Conservation (phyloP, 2,888 invertebrate genomes). For the Drosophila imparisetae region DNA sequence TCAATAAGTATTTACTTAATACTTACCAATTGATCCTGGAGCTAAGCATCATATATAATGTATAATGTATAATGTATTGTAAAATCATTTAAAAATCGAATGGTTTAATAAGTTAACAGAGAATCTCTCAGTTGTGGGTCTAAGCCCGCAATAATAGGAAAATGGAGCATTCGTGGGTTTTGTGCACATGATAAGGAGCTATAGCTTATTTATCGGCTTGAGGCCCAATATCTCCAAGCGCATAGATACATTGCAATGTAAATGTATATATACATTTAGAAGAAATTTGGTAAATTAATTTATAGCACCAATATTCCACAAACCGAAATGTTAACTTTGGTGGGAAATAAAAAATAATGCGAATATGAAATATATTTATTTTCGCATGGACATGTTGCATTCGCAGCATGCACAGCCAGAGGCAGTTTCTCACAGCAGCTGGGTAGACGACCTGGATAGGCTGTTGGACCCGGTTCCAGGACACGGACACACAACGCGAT, state of each 20-base stretch:
- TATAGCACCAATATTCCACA: neutral
- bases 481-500: slow-evolving; percentile 62
- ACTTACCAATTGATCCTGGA: neutral
- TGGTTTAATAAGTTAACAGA: neutral
- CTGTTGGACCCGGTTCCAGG: slow-evolving; percentile 45
- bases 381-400: slow-evolving; percentile 31
- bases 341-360: slow-evolving; percentile 12
- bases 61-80: neutral
- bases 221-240: neutral
- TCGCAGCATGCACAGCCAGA: slow-evolving; percentile 27
- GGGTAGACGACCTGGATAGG: slow-evolving; percentile 17
- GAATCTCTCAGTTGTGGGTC: neutral
- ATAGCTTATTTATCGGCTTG: neutral
- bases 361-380: neutral
- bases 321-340: neutral
- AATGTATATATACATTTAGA: neutral
- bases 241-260: neutral
- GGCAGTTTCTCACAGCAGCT: slow-evolving; percentile 67
- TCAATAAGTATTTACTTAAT: neutral
- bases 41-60: neutral
- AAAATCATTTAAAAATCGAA: neutral
- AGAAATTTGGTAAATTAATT: neutral
- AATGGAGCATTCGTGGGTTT: neutral
- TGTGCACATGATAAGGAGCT: neutral
- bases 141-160: neutral